A percentile compares a stretch with the other conserved stretches of the same genome.
Conservation (phyloP, 2,888 invertebrate species). For the Apotomis turbidana region DNA sequence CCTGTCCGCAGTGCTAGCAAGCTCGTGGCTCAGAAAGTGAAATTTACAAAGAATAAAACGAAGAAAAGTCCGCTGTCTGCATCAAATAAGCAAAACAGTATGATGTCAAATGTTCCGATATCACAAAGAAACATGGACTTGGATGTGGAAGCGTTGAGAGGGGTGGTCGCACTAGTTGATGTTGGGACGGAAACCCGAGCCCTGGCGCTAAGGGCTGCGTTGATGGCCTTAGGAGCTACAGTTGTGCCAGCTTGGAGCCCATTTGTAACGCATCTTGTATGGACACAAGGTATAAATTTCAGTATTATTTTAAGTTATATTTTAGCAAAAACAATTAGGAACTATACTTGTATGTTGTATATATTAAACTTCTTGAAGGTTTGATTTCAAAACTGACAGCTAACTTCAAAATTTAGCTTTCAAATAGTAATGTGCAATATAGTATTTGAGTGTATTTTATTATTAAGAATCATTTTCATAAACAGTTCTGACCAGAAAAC, state of each 20-base stretch:
- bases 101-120: slow-evolving; percentile 1
- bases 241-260: slow-evolving; percentile 70
- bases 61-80: slow-evolving; percentile 6
- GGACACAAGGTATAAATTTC: slow-evolving; percentile 64
- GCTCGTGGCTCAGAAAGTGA: slow-evolving; percentile 21
- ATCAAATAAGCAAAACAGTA: slow-evolving; percentile 12
- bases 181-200: slow-evolving; percentile 66
- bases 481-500: too few relatives aligned
- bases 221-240: slow-evolving; percentile 69
- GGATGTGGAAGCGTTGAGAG: slow-evolving; percentile 58
- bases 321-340: too few relatives aligned
- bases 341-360: too few relatives aligned
- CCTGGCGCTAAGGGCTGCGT: slow-evolving; percentile 66
- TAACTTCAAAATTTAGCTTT: not conserved
- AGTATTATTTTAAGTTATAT: too few relatives aligned
- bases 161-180: slow-evolving; percentile 70
- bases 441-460: not conserved
- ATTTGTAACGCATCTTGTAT: slow-evolving; percentile 72
- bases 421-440: not conserved
- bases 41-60: slow-evolving; percentile 5
- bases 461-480: too few relatives aligned
- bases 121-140: slow-evolving; percentile 32
- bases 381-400: not conserved
- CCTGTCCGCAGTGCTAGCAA: slow-evolving; percentile 33
- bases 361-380: not conserved